phyloP scores from a whole-genome alignment of 2,888 invertebrate genomes.

The Hypena proboscidalis region DNA sequence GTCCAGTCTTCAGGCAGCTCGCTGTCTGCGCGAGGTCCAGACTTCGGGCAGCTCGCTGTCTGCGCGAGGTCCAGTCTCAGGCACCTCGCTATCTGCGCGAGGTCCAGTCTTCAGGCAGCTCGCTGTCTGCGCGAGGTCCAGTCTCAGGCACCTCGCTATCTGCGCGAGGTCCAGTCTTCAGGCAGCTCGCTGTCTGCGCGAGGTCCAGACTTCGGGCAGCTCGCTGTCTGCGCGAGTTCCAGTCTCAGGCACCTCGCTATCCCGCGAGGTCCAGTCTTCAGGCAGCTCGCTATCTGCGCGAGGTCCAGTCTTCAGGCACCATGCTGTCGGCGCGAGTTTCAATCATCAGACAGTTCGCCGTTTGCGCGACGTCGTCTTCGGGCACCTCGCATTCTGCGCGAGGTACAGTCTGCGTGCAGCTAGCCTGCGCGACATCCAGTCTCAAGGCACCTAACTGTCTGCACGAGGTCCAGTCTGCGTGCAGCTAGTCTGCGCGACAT shows the following conservation, averaged over 20 bases:
- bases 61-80: not conserved
- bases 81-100: no score
- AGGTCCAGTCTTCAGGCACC: not conserved
- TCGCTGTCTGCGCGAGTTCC: not conserved
- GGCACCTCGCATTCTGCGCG: not conserved
- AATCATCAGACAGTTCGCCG: not conserved
- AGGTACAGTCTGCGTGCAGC: not conserved
- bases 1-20: not conserved
- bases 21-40: conserved; percentile 2
- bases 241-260: not conserved
- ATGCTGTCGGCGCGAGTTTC: not conserved
- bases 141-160: not conserved
- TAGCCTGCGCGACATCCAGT: not conserved
- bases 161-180: not conserved
- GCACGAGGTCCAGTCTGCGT: not conserved
- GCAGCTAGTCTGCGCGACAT: conserved; percentile 1
- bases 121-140: not conserved
- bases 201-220: not conserved
- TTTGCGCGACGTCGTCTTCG: not conserved
- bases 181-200: not conserved
- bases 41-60: not conserved
- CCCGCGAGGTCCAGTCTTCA: not conserved
- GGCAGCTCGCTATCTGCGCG: not conserved
- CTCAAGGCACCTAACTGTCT: not conserved
- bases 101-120: not conserved